Conservation (phyloP, 2,797 vertebrate species). For the Gymnoscopelus braueri region DNA sequence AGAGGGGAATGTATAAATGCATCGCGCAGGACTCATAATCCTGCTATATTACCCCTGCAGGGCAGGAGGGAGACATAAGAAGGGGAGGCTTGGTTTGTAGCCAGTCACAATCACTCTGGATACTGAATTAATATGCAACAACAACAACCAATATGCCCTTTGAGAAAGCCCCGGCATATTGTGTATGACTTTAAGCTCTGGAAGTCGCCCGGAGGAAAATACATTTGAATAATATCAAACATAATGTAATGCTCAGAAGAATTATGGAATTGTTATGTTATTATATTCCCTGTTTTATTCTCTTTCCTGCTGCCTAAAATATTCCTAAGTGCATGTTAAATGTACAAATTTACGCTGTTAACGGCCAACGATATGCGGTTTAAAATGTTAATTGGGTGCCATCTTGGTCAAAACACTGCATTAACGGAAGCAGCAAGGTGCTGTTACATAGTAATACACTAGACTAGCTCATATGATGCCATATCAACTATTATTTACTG, state of each 20-base stretch:
- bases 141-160: slow-evolving; percentile 79
- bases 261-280: slow-evolving; percentile 36
- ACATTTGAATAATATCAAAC: slow-evolving; percentile 63
- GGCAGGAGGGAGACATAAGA: slow-evolving; percentile 51
- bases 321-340: slow-evolving; percentile 15
- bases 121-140: slow-evolving; percentile 82
- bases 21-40: slow-evolving; percentile 68
- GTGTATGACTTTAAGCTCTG: slow-evolving; percentile 51
- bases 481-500: not conserved
- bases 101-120: slow-evolving; percentile 67
- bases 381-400: slow-evolving; percentile 14
- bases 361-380: slow-evolving; percentile 1
- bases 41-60: slow-evolving; percentile 66
- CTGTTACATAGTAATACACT: not conserved
- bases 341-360: slow-evolving; percentile 3
- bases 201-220: slow-evolving; percentile 57
- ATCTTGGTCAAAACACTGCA: slow-evolving; percentile 8
- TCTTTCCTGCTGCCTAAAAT: slow-evolving; percentile 11
- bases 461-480: not conserved
- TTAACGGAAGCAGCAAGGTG: no score
- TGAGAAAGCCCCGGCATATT: slow-evolving; percentile 61
- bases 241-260: slow-evolving; percentile 52
- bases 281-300: slow-evolving; percentile 28
- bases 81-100: slow-evolving; percentile 65
- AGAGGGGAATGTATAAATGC: slow-evolving; percentile 60